Percentiles rank a stretch among this genome's conserved stretches.
Evolutionary conservation across 2,888 invertebrate species (phyloP).

Genomic region (Parnassius apollo): DNA sequence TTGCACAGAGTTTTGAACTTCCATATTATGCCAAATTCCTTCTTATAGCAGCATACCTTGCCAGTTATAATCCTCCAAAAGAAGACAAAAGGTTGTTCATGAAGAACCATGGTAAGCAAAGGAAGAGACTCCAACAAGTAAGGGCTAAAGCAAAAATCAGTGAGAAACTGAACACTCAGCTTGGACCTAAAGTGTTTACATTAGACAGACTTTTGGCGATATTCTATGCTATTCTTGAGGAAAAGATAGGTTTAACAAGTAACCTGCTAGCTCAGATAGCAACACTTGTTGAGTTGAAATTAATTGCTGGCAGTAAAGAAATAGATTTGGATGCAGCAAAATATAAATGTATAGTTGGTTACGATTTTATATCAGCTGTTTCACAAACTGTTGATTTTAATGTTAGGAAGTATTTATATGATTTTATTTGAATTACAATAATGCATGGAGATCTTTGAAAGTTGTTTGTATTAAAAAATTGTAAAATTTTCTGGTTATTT

Average conservation of each 20-base stretch:
- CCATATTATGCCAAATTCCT: constrained; percentile 95
- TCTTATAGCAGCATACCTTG: constrained; percentile 93
- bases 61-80: constrained; percentile 94
- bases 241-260: constrained; percentile 91
- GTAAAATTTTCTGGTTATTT: too few species aligned
- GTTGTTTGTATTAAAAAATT: too few species aligned
- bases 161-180: constrained; percentile 83
- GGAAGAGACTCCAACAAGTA: constrained; percentile 83
- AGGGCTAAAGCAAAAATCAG: constrained; percentile 81
- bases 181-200: constrained; percentile 92
- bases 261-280: constrained; percentile 93
- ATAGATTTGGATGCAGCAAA: constrained; percentile 89
- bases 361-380: constrained; percentile 89
- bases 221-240: constrained; percentile 93
- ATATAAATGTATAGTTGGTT: constrained; percentile 92
- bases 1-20: constrained; percentile 87
- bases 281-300: constrained; percentile 90
- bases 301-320: constrained; percentile 87
- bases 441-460: too few species aligned
- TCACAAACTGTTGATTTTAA: constrained; percentile 89
- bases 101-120: constrained; percentile 88
- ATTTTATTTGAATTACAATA: constrained; percentile 72
- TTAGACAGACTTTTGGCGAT: constrained; percentile 92
- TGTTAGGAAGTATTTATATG: constrained; percentile 87
- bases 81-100: constrained; percentile 93